Base-by-base conservation (phyloP, 2,797 vertebrate species). In the Todus mexicanus region DNA sequence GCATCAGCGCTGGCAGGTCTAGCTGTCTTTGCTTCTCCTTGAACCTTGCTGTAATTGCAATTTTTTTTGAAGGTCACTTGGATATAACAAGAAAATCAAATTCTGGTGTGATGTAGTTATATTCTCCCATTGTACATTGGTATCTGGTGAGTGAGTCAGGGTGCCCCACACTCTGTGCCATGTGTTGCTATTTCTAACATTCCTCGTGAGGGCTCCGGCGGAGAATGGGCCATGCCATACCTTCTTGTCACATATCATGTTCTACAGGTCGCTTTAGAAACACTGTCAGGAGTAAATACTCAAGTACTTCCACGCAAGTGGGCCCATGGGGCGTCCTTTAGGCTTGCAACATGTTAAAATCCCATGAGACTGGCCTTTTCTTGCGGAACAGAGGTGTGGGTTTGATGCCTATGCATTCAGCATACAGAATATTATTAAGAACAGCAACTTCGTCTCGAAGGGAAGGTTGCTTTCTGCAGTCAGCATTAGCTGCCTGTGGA, bases 401-500 rank as follows among this genome's bases (percentile, higher is more conserved):
- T 84, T 94, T 83, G 76, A 43, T 89, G 76, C 56, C 73, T 89
- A 16, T 25, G 8, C n/a, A 43, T 89, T 87, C 75, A 88, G 40
- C 35, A 6, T 61, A 25, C 68, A 70, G 69, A 82, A 79, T 93
- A 85, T 75, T 64, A 40, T 50, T 85, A 70, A 21, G 26, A 87
- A 50, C 9, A 20, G 42, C 29, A 87, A 8, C 38, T 94, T 90
- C 54, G 26, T 93, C 84, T 94, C 72, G 87, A 95, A 92, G 66
- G 59, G 33, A 79, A 92, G 79, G 75, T 74, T 95, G 87, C 26
- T 86, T 93, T 95, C 80, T 90, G 48, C 91, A 90, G 45, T 48
- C 82, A 90, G 70, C 77, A 21, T 93, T 96, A 97, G 84, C 90
- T 97, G 91, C n/a, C 56, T 94, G 43, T 48, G 78, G 92, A 96